phyloP scores from a whole-genome alignment of 2,113 vertebrate species.

The Okapia johnstoni region DNA sequence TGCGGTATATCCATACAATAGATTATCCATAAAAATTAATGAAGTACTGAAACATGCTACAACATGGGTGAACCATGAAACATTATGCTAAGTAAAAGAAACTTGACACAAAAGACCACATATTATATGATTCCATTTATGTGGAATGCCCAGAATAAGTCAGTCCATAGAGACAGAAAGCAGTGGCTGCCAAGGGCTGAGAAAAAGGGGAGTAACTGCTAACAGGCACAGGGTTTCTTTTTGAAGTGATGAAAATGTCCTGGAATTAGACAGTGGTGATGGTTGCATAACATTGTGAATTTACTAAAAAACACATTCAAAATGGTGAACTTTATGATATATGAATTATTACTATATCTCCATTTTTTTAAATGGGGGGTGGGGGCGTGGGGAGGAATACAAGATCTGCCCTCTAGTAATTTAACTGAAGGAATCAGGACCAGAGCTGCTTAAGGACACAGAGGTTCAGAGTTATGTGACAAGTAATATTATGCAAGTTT shows the following conservation, averaged over 20 bases:
- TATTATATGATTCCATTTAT: neutral
- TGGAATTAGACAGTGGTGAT: constrained; percentile 20
- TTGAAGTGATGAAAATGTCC: constrained; percentile 35
- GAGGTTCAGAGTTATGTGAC: neutral
- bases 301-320: constrained; percentile 19
- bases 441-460: neutral
- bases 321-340: neutral
- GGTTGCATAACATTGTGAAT: neutral
- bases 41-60: neutral
- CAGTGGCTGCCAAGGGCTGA: neutral
- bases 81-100: neutral
- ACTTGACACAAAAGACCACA: neutral
- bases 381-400: neutral
- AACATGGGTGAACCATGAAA: constrained; percentile 31
- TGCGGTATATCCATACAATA: neutral
- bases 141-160: constrained; percentile 11
- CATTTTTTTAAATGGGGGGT: neutral
- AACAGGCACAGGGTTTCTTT: neutral
- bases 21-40: constrained; percentile 25
- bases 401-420: neutral
- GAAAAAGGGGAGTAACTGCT: neutral
- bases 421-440: neutral
- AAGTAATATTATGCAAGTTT: neutral
- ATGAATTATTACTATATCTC: neutral
- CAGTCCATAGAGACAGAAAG: neutral